These are phyloP conservation scores for Phyllostomus discolor DNA, from an alignment of 2,113 vertebrate species.

Conservation along the genomic window DNA sequence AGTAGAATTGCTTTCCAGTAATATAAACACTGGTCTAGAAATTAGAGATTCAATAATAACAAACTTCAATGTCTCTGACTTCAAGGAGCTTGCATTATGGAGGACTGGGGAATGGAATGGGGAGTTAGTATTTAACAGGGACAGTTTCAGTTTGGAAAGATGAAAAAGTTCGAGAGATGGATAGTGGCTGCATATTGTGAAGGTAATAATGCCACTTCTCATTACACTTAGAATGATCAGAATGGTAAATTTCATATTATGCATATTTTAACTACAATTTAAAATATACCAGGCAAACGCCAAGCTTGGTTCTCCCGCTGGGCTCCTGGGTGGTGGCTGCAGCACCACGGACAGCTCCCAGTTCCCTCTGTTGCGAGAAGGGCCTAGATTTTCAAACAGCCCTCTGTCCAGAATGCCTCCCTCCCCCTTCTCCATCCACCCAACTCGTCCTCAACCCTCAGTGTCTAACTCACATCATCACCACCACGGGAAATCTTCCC, in stretches of 20 bases:
- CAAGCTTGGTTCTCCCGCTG: neutral
- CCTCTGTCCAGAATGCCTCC: neutral
- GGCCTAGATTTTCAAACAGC: rapidly evolving
- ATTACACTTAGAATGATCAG: neutral
- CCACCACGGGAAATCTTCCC: neutral
- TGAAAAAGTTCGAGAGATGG: neutral
- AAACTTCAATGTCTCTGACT: neutral
- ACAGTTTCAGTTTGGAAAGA: neutral
- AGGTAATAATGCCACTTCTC: neutral
- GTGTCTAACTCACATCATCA: neutral
- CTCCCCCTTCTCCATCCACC: neutral
- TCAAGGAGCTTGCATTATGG: neutral
- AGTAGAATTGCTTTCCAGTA: neutral
- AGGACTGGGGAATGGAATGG: neutral
- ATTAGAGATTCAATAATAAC: neutral
- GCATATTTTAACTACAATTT: neutral
- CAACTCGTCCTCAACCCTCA: neutral
- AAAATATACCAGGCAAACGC: neutral
- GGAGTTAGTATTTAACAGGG: neutral
- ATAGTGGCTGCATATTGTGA: neutral
- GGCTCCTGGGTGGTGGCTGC: rapidly evolving
- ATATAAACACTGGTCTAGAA: neutral
- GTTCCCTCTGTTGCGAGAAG: rapidly evolving
- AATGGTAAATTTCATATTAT: neutral
- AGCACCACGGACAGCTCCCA: slow-evolving; percentile 51